A percentile compares a stretch with the other conserved stretches of the same genome.
These are phyloP conservation scores for Clamator glandarius DNA, from an alignment of 2,797 vertebrate species.

Conservation along the genomic window DNA sequence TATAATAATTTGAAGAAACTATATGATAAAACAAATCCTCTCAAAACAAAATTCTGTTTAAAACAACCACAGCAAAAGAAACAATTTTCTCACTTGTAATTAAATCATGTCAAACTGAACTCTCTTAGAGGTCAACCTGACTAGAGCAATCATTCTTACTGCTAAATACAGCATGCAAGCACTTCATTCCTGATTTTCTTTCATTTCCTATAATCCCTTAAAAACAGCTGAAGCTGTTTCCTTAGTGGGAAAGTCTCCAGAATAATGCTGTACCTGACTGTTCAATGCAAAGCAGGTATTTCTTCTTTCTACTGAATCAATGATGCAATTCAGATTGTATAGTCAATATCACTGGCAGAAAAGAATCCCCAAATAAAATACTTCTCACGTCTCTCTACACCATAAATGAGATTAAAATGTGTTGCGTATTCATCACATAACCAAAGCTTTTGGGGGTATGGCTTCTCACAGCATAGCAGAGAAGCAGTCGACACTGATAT, in stretches of 20 bases:
- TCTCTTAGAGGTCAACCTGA: constrained; percentile 16
- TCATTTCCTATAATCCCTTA: not conserved
- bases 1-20: not conserved
- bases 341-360: not conserved
- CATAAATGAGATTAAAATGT: not conserved
- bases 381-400: not conserved
- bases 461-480: not conserved
- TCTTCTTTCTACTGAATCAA: not conserved
- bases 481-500: not conserved
- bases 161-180: not conserved
- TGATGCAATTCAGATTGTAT: not conserved
- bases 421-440: accelerated
- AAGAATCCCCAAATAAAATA: not conserved
- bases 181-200: not conserved
- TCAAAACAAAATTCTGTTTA: not conserved
- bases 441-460: not conserved
- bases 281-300: not conserved
- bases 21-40: not conserved
- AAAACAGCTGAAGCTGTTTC: not conserved
- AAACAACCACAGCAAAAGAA: not conserved
- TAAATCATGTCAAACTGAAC: not conserved
- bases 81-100: not conserved
- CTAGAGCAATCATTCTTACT: not conserved
- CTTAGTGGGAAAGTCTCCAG: not conserved
- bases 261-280: not conserved